phyloP scores from a whole-genome alignment of 2,797 vertebrate genomes.

The Phalloptychus januarius region DNA sequence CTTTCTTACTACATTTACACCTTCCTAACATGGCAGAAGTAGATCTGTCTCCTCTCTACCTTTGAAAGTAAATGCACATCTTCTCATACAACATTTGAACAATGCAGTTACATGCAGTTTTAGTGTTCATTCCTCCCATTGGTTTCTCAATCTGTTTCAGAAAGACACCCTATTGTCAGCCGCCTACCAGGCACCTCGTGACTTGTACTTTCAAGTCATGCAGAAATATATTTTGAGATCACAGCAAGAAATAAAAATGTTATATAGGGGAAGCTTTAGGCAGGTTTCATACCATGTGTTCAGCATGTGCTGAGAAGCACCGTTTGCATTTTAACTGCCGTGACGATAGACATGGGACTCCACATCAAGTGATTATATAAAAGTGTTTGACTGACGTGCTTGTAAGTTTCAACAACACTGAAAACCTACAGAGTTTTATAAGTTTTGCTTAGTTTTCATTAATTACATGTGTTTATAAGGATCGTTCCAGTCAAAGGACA shows the following conservation, averaged over 20 bases:
- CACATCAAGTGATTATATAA: too few species aligned
- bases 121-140: slow-evolving; percentile 17
- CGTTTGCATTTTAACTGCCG: neutral
- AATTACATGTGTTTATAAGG: neutral
- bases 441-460: neutral
- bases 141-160: slow-evolving; percentile 28
- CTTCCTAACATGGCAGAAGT: slow-evolving; percentile 61
- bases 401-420: neutral
- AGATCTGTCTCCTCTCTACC: slow-evolving; percentile 52
- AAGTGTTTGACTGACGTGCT: neutral
- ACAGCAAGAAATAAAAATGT: slow-evolving; percentile 24
- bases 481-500: neutral
- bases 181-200: slow-evolving; percentile 17
- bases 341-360: neutral
- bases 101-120: slow-evolving; percentile 32
- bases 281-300: slow-evolving; percentile 6
- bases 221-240: slow-evolving; percentile 35
- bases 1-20: slow-evolving; percentile 49
- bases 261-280: slow-evolving; percentile 21
- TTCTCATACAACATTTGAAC: slow-evolving; percentile 26
- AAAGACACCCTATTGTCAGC: slow-evolving; percentile 5
- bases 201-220: slow-evolving; percentile 35
- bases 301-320: neutral
- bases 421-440: neutral
- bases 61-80: slow-evolving; percentile 38